Evolutionary conservation across 2,113 vertebrate genomes (phyloP).

Genomic region (Lycaon pictus): DNA sequence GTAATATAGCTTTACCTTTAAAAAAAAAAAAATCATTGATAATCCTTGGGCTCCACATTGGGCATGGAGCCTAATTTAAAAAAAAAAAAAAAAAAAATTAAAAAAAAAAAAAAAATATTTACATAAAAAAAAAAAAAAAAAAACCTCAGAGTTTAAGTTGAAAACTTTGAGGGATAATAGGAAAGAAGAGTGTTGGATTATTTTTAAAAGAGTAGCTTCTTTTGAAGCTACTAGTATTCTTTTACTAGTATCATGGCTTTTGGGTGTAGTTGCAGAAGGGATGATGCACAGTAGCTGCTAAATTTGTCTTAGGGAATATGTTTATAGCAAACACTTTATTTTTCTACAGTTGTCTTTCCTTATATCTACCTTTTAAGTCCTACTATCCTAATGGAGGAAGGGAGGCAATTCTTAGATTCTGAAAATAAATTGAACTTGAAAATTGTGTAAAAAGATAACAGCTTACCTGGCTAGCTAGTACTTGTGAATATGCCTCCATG

Average conservation of each 20-base stretch:
- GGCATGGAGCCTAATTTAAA: background rate
- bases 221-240: background rate
- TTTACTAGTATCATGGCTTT: background rate
- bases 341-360: slow-evolving; percentile 1
- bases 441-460: background rate
- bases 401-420: slow-evolving; percentile 49
- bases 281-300: background rate
- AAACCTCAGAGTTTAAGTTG: background rate
- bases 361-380: background rate
- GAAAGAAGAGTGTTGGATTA: slow-evolving; percentile 11
- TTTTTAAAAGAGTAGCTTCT: slow-evolving; percentile 24
- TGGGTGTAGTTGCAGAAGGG: background rate
- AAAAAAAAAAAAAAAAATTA: background rate
- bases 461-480: background rate
- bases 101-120: background rate
- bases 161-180: background rate
- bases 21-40: background rate
- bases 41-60: background rate
- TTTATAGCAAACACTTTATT: background rate
- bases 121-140: too few species aligned
- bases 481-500: background rate
- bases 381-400: background rate
- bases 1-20: slow-evolving; percentile 84
- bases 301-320: background rate
- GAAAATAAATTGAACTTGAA: slow-evolving; percentile 37